Evolutionary conservation across 2,888 invertebrate genomes (phyloP).

Genomic region (Orgyia antiqua): DNA sequence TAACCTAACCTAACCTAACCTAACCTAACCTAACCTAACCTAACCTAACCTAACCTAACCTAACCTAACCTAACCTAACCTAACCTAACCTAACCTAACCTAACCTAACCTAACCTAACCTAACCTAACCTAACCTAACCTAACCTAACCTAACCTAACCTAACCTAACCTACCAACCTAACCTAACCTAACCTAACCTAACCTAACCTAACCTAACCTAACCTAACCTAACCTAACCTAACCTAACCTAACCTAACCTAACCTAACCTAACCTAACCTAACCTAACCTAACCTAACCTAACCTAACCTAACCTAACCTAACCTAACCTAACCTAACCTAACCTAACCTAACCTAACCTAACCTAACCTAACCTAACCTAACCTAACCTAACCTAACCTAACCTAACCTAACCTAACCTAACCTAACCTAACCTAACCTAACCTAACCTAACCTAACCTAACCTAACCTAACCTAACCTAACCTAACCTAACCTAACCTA

Average conservation of each 20-base stretch:
- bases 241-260: constrained; percentile 16
- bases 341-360: constrained; percentile 7
- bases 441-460: constrained; percentile 17
- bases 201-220: constrained; percentile 12
- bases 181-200: constrained; percentile 9
- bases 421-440: constrained; percentile 20
- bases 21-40: constrained; percentile 22
- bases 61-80: constrained; percentile 20
- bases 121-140: constrained; percentile 16
- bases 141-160: constrained; percentile 13
- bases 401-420: constrained; percentile 13
- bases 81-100: constrained; percentile 17
- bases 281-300: constrained; percentile 22
- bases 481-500: constrained; percentile 9
- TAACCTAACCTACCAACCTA: constrained; percentile 8
- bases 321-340: constrained; percentile 21
- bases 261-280: constrained; percentile 22
- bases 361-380: constrained; percentile 22
- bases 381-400: constrained; percentile 17
- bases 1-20: constrained; percentile 21
- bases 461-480: constrained; percentile 11
- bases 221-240: constrained; percentile 14
- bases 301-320: constrained; percentile 21
- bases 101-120: constrained; percentile 21
- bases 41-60: constrained; percentile 25